Percentiles rank a stretch among this genome's conserved stretches.
Evolutionary conservation across 2,113 vertebrate species (phyloP).

Genomic region (Myocastor coypus): DNA sequence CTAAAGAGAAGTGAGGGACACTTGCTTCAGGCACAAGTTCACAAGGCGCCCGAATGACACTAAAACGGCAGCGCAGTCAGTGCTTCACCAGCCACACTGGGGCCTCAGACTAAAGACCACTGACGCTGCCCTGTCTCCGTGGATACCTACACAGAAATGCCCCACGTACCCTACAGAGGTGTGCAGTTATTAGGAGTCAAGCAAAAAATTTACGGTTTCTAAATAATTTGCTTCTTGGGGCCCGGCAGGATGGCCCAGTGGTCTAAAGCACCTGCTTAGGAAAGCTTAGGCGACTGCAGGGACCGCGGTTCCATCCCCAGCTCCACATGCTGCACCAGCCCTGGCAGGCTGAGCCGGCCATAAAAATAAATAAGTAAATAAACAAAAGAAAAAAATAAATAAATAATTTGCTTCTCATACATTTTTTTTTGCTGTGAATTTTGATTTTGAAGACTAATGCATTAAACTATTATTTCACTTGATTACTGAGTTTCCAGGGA

Average conservation of each 20-base stretch:
- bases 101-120: neutral
- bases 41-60: neutral
- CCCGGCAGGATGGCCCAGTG: no score
- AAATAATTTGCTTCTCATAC: neutral
- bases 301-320: no score
- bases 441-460: neutral
- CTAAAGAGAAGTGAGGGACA: neutral
- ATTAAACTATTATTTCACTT: constrained; percentile 28
- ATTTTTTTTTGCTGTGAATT: neutral
- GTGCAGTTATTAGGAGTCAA: no score
- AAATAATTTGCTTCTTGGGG: neutral
- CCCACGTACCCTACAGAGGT: neutral
- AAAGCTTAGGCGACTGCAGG: no score
- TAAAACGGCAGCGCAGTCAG: neutral
- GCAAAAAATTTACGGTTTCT: neutral
- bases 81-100: no score
- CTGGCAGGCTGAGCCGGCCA: no score
- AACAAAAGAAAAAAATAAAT: no score
- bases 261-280: no score
- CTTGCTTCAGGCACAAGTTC: neutral
- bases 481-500: neutral
- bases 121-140: neutral
- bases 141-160: neutral
- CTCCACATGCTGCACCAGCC: no score
- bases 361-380: no score